Percentiles rank a stretch among this genome's conserved stretches.
Conservation (phyloP, 2,888 invertebrate species). For the Silvanus unidentatus region DNA sequence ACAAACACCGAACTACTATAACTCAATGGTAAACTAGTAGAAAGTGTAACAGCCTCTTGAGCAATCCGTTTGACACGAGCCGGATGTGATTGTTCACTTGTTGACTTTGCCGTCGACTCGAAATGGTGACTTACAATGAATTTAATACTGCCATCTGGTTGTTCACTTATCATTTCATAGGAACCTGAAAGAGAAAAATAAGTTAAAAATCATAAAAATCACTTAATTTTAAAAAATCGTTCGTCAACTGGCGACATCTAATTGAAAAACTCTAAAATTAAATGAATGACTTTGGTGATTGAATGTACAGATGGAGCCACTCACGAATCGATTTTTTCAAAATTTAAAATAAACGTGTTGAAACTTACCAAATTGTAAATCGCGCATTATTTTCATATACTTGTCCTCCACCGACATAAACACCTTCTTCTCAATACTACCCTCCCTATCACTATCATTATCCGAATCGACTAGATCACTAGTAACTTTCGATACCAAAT, state of each 20-base stretch:
- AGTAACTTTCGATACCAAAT: constrained; percentile 49
- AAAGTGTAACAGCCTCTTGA: constrained; percentile 90
- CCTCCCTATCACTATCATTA: constrained; percentile 35
- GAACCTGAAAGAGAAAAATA: constrained; percentile 77
- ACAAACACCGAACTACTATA: constrained; percentile 94
- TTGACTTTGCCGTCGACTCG: constrained; percentile 78
- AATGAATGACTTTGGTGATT: too few species aligned
- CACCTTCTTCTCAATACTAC: constrained; percentile 48
- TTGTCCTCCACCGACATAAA: constrained; percentile 62
- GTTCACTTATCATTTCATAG: constrained; percentile 85
- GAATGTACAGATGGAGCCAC: too few species aligned
- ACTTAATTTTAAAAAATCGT: constrained; percentile 1
- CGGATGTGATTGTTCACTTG: constrained; percentile 81
- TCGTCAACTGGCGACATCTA: constrained; percentile 8
- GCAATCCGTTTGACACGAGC: constrained; percentile 85
- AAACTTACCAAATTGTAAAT: constrained; percentile 82
- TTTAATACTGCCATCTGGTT: constrained; percentile 63
- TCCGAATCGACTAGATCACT: constrained; percentile 41
- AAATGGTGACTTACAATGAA: constrained; percentile 88
- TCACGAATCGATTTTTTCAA: too few species aligned
- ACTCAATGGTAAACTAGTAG: constrained; percentile 85
- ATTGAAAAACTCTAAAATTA: too few species aligned
- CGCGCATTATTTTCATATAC: constrained; percentile 83
- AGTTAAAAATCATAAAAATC: constrained; percentile 8
- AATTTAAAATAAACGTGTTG: too few species aligned